Evolutionary conservation across 2,113 vertebrate genomes (phyloP), one percentile per base, ranked within the genome.

Genomic region (Catharus fuscescens): DNA sequence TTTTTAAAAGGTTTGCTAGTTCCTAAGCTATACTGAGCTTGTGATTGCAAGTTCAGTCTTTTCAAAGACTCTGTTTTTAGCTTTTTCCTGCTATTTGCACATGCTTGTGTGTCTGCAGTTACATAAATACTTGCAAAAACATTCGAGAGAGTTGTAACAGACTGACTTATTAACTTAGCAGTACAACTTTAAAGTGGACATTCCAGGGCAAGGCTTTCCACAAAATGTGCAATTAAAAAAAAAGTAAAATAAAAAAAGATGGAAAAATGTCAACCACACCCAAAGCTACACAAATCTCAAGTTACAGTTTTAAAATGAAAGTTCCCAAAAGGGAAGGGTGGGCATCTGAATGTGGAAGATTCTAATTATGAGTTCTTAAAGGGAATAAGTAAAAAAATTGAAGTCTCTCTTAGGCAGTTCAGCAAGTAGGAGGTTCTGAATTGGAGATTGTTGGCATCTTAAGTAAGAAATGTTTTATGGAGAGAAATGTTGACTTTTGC

Each of bases 261-360:
- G 79, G 86, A 67, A 87, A 80, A 94, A 93, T 91, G 71, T 92
- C 88, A 95, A 76, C 93, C 93, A 92, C 85, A 80, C 85, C 92
- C 85, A 93, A 81, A 94, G 45, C 92, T 86, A 90, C 94, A 73
- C 74, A 82, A 88, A 61, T 83, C 45, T 86, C 77, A 65, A 90
- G 76, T 94, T 65, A 67, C 85, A 64, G 14, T 86, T 94, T 88
- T 94, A 94, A 84, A 93, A 64, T 88, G 86, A 86, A 92, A 94
- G 90, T 83, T 95, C 74, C 53, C 56, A 62, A 83, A 59, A 53
- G 60, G 52, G 38, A 90, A 83, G 47, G 28, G 21, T 80, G 74
- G 48, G 53, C 69, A 77, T 95, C 69, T 64, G 56, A 86, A 81
- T 67, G 25, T 78, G 31, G 20, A 80, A 93, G 72, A 56, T 81